phyloP scores from a whole-genome alignment of 2,888 invertebrate species.

The Drosophila mercatorum region DNA sequence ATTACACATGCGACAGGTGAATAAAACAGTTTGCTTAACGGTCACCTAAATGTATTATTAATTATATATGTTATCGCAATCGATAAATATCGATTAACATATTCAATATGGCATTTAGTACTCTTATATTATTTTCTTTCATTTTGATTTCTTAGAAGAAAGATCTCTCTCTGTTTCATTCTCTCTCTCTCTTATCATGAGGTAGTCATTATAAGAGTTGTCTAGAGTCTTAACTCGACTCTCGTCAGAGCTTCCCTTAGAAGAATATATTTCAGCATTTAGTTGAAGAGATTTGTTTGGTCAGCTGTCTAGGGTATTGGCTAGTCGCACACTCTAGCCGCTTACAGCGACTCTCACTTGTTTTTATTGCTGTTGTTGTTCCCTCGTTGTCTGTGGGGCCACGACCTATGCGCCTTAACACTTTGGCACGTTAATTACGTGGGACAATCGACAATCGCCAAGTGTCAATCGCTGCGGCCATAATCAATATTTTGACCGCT shows the following conservation, averaged over 20 bases:
- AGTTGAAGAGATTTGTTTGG: too few relatives aligned
- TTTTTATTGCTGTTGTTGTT: constrained; percentile 13
- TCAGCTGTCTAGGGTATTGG: background rate
- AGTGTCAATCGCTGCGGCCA: constrained; percentile 73
- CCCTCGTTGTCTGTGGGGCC: constrained; percentile 27
- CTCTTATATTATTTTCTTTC: background rate
- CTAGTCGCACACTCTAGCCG: background rate
- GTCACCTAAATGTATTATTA: too few relatives aligned
- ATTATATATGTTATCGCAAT: too few relatives aligned
- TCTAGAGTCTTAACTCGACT: too few relatives aligned
- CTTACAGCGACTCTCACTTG: constrained; percentile 3
- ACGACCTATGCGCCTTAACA: constrained; percentile 70
- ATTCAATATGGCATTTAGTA: background rate
- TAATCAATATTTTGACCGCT: constrained; percentile 75
- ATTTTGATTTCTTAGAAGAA: too few relatives aligned
- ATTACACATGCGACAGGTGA: background rate
- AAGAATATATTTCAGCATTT: too few relatives aligned
- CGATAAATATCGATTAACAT: background rate
- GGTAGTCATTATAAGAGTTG: too few relatives aligned
- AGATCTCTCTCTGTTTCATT: too few relatives aligned
- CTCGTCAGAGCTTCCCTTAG: too few relatives aligned
- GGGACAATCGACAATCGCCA: constrained; percentile 74
- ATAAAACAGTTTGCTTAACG: too few relatives aligned
- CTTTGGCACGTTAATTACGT: constrained; percentile 77
- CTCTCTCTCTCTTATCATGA: too few relatives aligned